Evolutionary conservation across 2,888 invertebrate genomes (phyloP), one percentile per base, ranked within the genome.

Genomic region (Coremacera marginata): DNA sequence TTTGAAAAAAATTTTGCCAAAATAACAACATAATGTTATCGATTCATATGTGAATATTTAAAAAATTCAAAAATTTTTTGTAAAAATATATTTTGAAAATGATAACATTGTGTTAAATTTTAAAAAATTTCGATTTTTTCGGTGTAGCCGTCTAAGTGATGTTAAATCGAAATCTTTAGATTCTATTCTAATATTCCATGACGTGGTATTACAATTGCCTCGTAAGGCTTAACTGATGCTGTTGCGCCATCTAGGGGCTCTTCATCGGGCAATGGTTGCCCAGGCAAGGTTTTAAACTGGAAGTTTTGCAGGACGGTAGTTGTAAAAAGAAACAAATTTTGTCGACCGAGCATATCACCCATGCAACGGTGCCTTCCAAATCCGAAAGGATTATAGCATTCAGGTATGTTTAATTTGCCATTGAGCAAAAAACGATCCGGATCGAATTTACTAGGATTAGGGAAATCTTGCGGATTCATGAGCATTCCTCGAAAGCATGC

Each of bases 331-430:
- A 96, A 96, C 71, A 96, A 91, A 84, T 95, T 96, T 82, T 94
- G 94, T 83, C 93, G 93, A 0, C 91, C 92, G 80, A 96, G 88
- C 0, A 93, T 91, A 84, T 96, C 96, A 0, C 96, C 96, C 92
- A 96, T 92, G 84, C 96, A 96, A 72, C 95, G 92, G 85, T 94
- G 95, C 82, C 93, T 94, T 0, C 95, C 94, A 72, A 93, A 89
- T 19, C 95, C 95, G 84, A 96, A 96, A 0, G 96, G 96, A 81
- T 94, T 91, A 84, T 93, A 95, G 60, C 92, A 91, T 22, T 95
- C 94, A 0, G 94, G 94, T 1, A 93, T 85, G 34, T 89, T 87
- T 1, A 93, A 88, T 80, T 93, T 93, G 0, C 92, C 92, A 72
- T 93, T 90, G 11, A 86, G 89, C 5, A 96, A 85, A 87, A 94